Percentiles rank a stretch among this genome's conserved stretches.
These are phyloP conservation scores for Tauraco hartlaubi DNA, from an alignment of 2,797 vertebrate genomes.

Conservation along the genomic window DNA sequence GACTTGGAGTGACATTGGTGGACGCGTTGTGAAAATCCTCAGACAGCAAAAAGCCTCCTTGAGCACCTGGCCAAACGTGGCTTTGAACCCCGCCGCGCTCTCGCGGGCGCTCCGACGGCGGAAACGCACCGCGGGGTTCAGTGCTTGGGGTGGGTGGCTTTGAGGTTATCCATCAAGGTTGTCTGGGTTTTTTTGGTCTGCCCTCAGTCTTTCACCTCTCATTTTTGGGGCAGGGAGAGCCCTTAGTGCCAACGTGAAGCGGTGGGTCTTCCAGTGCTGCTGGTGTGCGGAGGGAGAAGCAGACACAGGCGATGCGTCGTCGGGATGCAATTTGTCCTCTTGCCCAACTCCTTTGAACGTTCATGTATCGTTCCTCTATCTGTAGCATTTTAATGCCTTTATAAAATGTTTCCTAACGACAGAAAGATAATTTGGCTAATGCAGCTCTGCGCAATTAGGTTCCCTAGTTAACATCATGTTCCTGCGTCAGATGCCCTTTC, in stretches of 20 bases:
- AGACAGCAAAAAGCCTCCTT: not conserved
- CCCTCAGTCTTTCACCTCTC: not conserved
- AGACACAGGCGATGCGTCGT: too few relatives aligned
- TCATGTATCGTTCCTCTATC: not conserved
- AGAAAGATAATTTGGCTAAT: slow-evolving; percentile 69
- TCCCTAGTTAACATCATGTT: slow-evolving; percentile 65
- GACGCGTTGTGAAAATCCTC: not conserved
- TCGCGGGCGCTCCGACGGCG: not conserved
- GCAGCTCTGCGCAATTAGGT: slow-evolving; percentile 59
- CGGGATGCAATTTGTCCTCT: slow-evolving; percentile 9
- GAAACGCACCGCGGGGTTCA: fast-evolving
- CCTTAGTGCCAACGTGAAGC: fast-evolving
- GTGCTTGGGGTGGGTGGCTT: fast-evolving
- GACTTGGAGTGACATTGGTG: slow-evolving; percentile 54
- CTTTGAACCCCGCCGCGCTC: not conserved
- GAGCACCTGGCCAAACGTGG: not conserved
- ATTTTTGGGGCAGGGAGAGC: not conserved
- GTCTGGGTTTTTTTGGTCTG: not conserved
- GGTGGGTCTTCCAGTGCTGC: not conserved
- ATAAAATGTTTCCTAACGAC: slow-evolving; percentile 54
- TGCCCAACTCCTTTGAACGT: not conserved
- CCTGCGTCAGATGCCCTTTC: slow-evolving; percentile 55
- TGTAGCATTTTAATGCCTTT: slow-evolving; percentile 50
- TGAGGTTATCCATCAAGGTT: not conserved
- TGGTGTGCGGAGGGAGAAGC: not conserved